These are phyloP conservation scores for Elgonia sp. DNA, from an alignment of 2,888 invertebrate species.

Conservation along the genomic window DNA sequence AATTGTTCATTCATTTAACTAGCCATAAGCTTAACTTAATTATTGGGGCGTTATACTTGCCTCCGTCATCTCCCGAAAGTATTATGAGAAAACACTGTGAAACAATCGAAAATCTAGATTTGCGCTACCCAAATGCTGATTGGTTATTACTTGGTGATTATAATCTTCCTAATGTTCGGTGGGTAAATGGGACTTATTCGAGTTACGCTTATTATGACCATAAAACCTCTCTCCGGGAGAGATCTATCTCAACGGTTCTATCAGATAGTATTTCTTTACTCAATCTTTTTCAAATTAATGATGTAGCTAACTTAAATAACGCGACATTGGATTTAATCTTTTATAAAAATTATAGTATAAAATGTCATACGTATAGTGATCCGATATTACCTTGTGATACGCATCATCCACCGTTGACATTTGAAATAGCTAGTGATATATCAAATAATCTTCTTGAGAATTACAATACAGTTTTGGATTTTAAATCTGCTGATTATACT, in stretches of 20 bases:
- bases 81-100: constrained; percentile 10
- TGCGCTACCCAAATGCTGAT: background rate
- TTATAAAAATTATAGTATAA: background rate
- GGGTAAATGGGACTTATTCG: background rate
- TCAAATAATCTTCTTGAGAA: background rate
- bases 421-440: background rate
- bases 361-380: background rate
- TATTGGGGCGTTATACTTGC: background rate
- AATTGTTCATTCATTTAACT: constrained; percentile 1
- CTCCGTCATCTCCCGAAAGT: background rate
- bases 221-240: background rate
- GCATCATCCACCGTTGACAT: background rate
- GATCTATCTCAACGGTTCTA: background rate
- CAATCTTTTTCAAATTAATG: background rate
- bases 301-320: background rate
- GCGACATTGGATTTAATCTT: background rate
- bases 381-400: background rate
- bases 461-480: background rate
- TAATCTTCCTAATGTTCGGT: constrained; percentile 19
- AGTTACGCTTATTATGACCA: background rate
- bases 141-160: constrained; percentile 27
- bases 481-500: background rate
- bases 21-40: constrained; percentile 8
- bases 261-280: background rate
- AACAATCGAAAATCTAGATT: constrained; percentile 5